Evolutionary conservation across 2,888 invertebrate genomes (phyloP), one percentile per base, ranked within the genome.

Genomic region (Polyommatus icarus): DNA sequence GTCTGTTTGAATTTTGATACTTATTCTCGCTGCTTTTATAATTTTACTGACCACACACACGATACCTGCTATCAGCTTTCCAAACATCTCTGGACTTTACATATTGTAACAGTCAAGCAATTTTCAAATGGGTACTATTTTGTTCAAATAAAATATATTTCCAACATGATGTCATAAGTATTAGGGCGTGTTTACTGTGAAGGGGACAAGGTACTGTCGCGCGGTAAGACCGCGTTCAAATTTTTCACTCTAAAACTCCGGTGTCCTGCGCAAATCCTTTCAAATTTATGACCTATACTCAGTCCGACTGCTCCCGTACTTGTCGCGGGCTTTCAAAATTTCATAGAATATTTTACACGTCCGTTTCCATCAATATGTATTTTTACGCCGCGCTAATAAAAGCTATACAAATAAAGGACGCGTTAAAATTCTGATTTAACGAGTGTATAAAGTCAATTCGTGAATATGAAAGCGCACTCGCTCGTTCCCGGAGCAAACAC

Each of bases 231-330:
- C 85, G 86, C 84, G 85, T 85, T 86, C 86, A 87, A 89, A 93
- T 91, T 91, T 92, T 92, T 91, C 91, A 90, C 87, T 86, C 88
- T 87, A 89, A 90, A 88, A 88, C 89, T 87, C 86, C 87, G 82
- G 87, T 89, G 93, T 93, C 92, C 87, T 83, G 84, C 85, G 84
- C 84, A 87, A 89, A 93, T 92, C 92, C 92, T 88, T 85, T 86
- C 83, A 91, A 91, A 93, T 93, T 93, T 93, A 93, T 92, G 88
- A 88, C 89, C 85, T 82, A 83, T 85, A 86, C 86, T 88, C 87
- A 87, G 89, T 86, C 84, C 88, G 89, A 71, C 32, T 32, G 71
- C 77, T 71, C 67, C n/a, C 67, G 71, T 71, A 77, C 32, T n/a
- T 54, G 54, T 72, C 71, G 36, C 71, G 67, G 67, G 50, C 50